Evolutionary conservation across 2,888 invertebrate species (phyloP).

Genomic region (Brachyopa scutellaris): DNA sequence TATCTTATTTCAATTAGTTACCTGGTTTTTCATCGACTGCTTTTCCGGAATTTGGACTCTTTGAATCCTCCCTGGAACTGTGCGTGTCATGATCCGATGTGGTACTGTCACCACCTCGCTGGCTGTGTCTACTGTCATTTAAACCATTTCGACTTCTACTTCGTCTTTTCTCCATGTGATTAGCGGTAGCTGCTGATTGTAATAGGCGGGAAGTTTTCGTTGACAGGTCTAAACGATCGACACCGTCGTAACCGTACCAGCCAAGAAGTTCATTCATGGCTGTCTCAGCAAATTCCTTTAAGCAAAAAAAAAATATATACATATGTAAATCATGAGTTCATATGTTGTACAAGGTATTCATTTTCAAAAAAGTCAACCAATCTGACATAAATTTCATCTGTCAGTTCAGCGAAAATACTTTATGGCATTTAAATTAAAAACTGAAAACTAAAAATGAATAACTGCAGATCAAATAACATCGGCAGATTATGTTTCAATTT

Average conservation of each 20-base stretch:
- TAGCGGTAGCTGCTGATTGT: constrained; percentile 74
- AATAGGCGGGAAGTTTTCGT: constrained; percentile 79
- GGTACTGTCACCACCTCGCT: constrained; percentile 77
- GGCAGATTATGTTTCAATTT: constrained; percentile 20
- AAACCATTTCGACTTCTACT: constrained; percentile 71
- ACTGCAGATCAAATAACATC: constrained; percentile 24
- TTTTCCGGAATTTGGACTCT: constrained; percentile 80
- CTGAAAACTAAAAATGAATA: constrained; percentile 37
- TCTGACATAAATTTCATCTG: constrained; percentile 37
- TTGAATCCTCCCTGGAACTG: constrained; percentile 81
- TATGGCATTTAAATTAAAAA: constrained; percentile 42
- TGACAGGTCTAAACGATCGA: constrained; percentile 84
- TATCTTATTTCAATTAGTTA: constrained; percentile 65
- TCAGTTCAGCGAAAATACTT: constrained; percentile 51
- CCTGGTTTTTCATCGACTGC: constrained; percentile 80
- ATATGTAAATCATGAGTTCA: constrained; percentile 2
- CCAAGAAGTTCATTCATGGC: constrained; percentile 96
- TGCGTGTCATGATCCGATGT: constrained; percentile 80
- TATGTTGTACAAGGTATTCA: too few species aligned
- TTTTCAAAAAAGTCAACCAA: constrained; percentile 9
- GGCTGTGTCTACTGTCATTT: constrained; percentile 58
- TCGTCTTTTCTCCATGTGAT: constrained; percentile 50
- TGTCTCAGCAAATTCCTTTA: constrained; percentile 94
- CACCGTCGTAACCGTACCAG: constrained; percentile 93
- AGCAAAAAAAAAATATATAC: constrained; percentile 73